Base-by-base conservation (phyloP, 1,140 invertebrate genomes). In the Limonius californicus region DNA sequence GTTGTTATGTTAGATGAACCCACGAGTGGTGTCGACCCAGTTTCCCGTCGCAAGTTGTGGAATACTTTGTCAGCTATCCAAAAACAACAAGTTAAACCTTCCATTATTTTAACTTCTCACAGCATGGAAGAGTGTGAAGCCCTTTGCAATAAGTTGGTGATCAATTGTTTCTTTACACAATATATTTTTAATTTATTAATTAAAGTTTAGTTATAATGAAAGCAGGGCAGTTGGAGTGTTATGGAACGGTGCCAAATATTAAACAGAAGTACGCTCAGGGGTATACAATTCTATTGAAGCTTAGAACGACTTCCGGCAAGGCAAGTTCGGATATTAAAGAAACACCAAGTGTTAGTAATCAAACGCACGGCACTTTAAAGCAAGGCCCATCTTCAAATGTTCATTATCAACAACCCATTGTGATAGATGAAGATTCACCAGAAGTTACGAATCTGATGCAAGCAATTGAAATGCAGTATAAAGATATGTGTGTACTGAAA, bases 111-210 rank as follows among this genome's bases (percentile, higher is more conserved):
- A 11, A 85, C 84, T 6, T 85, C 83, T 7, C 84, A 85, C 62
- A 85, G 90, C 67, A 90, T 91, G 88, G 89, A 91, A 76, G 89
- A 90, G 75, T 94, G 90, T 76, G 92, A 95, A 77, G 90, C 88
- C 11, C 78, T 95, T 1, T 95, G 93, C 70, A 88, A 88, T 23
- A 76, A 89, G 56, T 76, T 94, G 42, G 91, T 89, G 12, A 90
- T 95, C 43, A n/a, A n/a, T n/a, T n/a, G n/a, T n/a, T n/a, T n/a
- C n/a, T n/a, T n/a, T n/a, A n/a, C n/a, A n/a, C n/a, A n/a, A n/a
- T n/a, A n/a, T n/a, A n/a, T n/a, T n/a, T n/a, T n/a, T n/a, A n/a
- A n/a, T n/a, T n/a, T n/a, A n/a, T n/a, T n/a, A n/a, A n/a, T n/a
- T n/a, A 45, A 58, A 73, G 90, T 53, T 76, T 95, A 39, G 90